These are phyloP conservation scores for Spicauda simplicius DNA, from an alignment of 2,888 invertebrate species.

Conservation along the genomic window DNA sequence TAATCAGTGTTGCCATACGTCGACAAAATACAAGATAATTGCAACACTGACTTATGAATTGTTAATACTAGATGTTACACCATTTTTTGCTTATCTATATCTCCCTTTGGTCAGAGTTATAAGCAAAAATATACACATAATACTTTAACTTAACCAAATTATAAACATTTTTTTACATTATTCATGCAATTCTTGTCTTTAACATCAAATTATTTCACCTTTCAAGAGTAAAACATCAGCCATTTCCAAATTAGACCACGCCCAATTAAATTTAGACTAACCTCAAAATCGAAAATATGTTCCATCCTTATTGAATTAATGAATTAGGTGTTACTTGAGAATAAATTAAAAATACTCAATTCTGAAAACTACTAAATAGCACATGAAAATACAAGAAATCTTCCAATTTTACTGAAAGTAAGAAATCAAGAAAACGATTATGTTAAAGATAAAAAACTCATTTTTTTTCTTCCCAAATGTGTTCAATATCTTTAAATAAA, in stretches of 20 bases:
- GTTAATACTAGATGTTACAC: slow-evolving; percentile 18
- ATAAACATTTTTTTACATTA: slow-evolving; percentile 7
- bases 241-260: too few relatives aligned
- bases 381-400: too few relatives aligned
- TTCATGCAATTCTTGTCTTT: background rate
- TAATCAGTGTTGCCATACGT: slow-evolving; percentile 20
- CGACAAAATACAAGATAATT: slow-evolving; percentile 12
- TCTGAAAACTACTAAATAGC: too few relatives aligned
- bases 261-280: background rate
- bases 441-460: too few relatives aligned
- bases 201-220: slow-evolving; percentile 1
- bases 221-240: background rate
- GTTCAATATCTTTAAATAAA: too few relatives aligned
- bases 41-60: slow-evolving; percentile 21
- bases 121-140: slow-evolving; percentile 34
- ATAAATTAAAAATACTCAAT: too few relatives aligned
- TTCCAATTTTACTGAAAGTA: too few relatives aligned
- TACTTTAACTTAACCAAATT: slow-evolving; percentile 16
- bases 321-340: too few relatives aligned
- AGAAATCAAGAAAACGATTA: too few relatives aligned
- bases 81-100: slow-evolving; percentile 26
- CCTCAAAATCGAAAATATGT: too few relatives aligned
- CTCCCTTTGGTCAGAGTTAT: slow-evolving; percentile 27
- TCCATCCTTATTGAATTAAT: too few relatives aligned
- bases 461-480: too few relatives aligned